Evolutionary conservation across 2,113 vertebrate genomes (phyloP).

Genomic region (Myotis brandtii): DNA sequence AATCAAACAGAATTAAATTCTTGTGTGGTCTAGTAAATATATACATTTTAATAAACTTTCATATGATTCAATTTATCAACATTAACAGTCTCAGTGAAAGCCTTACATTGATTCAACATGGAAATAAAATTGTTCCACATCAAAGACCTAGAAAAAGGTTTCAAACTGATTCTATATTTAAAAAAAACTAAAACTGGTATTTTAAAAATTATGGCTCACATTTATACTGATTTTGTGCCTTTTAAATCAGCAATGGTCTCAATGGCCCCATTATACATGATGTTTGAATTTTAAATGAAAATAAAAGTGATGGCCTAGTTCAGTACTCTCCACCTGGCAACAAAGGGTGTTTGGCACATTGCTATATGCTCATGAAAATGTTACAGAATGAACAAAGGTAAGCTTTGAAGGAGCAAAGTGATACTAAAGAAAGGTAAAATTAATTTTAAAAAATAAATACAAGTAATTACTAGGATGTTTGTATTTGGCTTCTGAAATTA

Average conservation of each 20-base stretch:
- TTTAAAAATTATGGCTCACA: background rate
- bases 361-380: background rate
- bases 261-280: background rate
- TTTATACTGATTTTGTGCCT: background rate
- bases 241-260: background rate
- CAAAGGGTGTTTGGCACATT: background rate
- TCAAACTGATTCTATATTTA: background rate
- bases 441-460: background rate
- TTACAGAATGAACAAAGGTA: background rate
- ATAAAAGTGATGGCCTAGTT: background rate
- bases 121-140: background rate
- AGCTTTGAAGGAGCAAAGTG: background rate
- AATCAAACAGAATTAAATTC: conserved; percentile 1
- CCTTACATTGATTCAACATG: background rate
- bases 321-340: background rate
- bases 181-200: background rate
- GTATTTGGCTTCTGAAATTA: conserved; percentile 5
- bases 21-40: background rate
- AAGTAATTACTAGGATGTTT: background rate
- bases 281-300: conserved; percentile 27
- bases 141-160: background rate
- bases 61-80: background rate
- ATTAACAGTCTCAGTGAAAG: background rate
- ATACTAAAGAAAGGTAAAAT: conserved; percentile 19
- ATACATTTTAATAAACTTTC: background rate